These are phyloP conservation scores for Eupithecia pulchellata DNA, from an alignment of 2,888 invertebrate genomes.

Conservation along the genomic window DNA sequence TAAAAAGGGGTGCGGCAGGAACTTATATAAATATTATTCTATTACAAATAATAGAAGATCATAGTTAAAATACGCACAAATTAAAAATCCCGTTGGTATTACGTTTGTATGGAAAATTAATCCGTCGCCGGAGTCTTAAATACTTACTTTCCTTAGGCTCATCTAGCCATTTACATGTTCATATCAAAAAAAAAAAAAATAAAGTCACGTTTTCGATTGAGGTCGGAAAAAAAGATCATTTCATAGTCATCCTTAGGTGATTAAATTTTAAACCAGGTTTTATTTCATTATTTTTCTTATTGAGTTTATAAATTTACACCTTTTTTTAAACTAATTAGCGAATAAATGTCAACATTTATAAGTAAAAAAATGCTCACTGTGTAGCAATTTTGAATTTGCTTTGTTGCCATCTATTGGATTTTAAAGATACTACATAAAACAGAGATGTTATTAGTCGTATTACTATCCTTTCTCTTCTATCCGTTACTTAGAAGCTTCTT, in stretches of 20 bases:
- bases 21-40: too few species aligned
- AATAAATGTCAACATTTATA: not conserved
- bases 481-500: not conserved
- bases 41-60: too few species aligned
- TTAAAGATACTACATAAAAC: not conserved
- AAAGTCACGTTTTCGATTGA: not conserved
- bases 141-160: too few species aligned
- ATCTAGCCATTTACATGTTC: not conserved
- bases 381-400: not conserved
- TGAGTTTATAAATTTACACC: not conserved
- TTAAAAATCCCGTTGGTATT: too few species aligned
- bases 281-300: not conserved
- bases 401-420: conserved; percentile 21
- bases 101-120: too few species aligned
- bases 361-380: not conserved
- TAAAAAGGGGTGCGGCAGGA: too few species aligned
- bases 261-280: not conserved
- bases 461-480: not conserved
- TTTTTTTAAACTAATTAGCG: too few species aligned
- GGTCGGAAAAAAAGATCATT: not conserved
- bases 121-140: too few species aligned
- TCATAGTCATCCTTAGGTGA: not conserved
- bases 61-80: too few species aligned
- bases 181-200: not conserved
- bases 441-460: too few species aligned